Evolutionary conservation across 2,888 invertebrate genomes (phyloP).

Genomic region (Drosophila fungiperda): DNA sequence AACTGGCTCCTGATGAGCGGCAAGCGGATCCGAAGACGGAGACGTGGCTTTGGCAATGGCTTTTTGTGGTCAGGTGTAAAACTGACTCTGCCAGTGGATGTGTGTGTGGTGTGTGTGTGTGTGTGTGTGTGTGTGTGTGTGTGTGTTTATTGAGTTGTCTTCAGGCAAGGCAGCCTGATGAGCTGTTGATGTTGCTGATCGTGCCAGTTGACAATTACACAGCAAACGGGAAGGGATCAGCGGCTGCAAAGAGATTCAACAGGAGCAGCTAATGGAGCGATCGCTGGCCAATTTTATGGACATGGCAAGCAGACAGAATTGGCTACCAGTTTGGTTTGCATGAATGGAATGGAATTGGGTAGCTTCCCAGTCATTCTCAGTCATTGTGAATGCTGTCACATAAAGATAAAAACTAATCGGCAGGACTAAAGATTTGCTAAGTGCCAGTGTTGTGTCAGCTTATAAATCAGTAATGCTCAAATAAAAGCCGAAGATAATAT

Average conservation of each 20-base stretch:
- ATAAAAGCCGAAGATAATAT: conserved; percentile 28
- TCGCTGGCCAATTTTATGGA: conserved; percentile 75
- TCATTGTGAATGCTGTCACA: conserved; percentile 32
- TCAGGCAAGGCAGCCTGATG: conserved; percentile 57
- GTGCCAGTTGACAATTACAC: conserved; percentile 79
- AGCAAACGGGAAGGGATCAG: conserved; percentile 20
- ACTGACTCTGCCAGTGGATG: conserved; percentile 8
- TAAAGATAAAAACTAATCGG: conserved; percentile 56
- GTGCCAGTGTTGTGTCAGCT: conserved; percentile 68
- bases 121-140: conserved; percentile 22
- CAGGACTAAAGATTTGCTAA: conserved; percentile 59
- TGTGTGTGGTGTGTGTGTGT: not conserved
- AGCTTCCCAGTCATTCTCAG: conserved; percentile 40
- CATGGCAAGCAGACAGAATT: conserved; percentile 48
- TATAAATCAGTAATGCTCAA: conserved; percentile 65
- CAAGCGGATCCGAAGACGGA: conserved; percentile 1
- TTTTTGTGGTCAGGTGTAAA: conserved; percentile 71
- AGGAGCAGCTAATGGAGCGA: conserved; percentile 67
- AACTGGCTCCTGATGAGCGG: conserved; percentile 49
- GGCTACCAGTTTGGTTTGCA: conserved; percentile 76
- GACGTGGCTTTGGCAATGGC: conserved; percentile 43
- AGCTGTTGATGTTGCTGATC: conserved; percentile 76
- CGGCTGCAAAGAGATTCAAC: not conserved
- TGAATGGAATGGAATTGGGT: conserved; percentile 63
- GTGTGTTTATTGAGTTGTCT: conserved; percentile 69